phyloP scores from a whole-genome alignment of 2,113 vertebrate species.

The Ctenodactylus gundi region DNA sequence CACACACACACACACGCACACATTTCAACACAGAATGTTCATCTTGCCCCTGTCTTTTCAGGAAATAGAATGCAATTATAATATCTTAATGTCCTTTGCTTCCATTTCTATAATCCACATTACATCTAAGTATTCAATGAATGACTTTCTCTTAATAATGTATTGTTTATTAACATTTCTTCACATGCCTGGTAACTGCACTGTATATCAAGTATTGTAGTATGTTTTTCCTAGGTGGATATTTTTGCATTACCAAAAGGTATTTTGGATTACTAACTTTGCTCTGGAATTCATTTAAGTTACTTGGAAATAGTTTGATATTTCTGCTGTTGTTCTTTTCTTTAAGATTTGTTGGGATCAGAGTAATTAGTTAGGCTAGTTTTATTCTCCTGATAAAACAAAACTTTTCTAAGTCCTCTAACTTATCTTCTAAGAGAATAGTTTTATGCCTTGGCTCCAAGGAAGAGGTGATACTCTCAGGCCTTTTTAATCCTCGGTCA shows the following conservation, averaged over 20 bases:
- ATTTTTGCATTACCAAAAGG: background rate
- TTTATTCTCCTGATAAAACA: background rate
- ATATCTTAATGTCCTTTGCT: background rate
- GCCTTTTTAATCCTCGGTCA: background rate
- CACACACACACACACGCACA: no score
- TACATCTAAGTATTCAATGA: background rate
- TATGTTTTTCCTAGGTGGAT: background rate
- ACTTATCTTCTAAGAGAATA: background rate
- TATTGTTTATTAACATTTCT: background rate
- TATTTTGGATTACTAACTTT: background rate
- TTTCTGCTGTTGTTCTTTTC: background rate
- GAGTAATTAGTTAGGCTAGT: background rate
- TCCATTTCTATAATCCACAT: background rate
- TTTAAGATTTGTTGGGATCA: background rate
- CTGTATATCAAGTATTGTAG: background rate
- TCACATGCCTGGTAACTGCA: background rate
- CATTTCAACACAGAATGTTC: background rate
- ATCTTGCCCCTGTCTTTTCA: background rate
- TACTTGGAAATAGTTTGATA: background rate
- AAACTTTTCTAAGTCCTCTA: background rate
- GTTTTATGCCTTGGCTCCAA: background rate
- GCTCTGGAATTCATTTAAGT: background rate
- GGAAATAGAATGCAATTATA: conserved; percentile 2
- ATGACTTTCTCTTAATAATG: background rate
- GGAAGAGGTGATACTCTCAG: background rate